Evolutionary conservation across 2,797 vertebrate species (phyloP).

Genomic region (Pantherophis alleghaniensis): DNA sequence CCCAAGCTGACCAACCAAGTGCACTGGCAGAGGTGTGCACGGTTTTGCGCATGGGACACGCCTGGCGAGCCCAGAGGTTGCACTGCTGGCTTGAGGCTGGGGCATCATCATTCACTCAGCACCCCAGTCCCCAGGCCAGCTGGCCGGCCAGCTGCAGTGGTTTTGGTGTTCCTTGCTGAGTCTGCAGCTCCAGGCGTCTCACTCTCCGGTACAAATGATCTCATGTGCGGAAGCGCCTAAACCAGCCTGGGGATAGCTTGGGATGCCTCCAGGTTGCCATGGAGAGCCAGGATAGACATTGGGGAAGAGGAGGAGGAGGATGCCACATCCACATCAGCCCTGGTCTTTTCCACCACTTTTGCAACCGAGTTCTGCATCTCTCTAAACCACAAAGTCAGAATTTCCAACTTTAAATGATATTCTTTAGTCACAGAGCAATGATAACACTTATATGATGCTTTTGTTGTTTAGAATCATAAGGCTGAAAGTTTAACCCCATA

Average conservation of each 20-base stretch:
- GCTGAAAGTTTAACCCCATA: neutral
- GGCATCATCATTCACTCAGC: neutral
- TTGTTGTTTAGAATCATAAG: neutral
- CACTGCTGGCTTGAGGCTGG: neutral
- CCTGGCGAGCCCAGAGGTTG: neutral
- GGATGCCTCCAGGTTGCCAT: constrained; percentile 1
- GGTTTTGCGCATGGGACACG: neutral
- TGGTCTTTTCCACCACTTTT: too few species aligned
- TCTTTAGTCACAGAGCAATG: neutral
- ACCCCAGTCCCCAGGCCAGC: neutral
- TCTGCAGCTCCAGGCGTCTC: neutral
- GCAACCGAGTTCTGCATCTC: neutral
- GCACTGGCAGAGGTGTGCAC: neutral
- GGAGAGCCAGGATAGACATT: neutral
- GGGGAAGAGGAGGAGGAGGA: neutral
- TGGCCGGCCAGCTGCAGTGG: neutral
- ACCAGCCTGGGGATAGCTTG: neutral
- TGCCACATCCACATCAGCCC: neutral
- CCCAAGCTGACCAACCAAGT: neutral
- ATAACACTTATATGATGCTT: neutral
- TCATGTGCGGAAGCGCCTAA: neutral
- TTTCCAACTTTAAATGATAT: neutral
- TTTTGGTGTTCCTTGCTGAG: constrained; percentile 7
- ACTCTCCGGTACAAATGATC: neutral
- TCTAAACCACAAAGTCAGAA: neutral